phyloP scores from a whole-genome alignment of 2,113 vertebrate species.

The Brachyhypopomus occidentalis region DNA sequence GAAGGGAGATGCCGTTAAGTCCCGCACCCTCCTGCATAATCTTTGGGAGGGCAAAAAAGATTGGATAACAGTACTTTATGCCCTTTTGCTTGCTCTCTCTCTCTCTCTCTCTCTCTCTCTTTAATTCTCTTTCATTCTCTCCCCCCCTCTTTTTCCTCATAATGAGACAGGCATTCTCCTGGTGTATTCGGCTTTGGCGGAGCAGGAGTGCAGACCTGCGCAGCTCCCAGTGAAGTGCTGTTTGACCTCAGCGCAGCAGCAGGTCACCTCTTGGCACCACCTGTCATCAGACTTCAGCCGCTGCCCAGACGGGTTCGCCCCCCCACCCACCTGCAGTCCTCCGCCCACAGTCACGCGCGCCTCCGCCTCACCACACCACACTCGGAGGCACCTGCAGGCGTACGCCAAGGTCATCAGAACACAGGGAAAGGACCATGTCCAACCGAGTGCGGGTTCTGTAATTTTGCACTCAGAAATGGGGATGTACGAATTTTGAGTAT shows the following conservation, averaged over 20 bases:
- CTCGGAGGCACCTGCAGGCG: constrained; percentile 2
- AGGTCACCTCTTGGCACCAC: constrained; percentile 47
- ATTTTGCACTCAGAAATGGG: too few species aligned
- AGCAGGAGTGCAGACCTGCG: constrained; percentile 28
- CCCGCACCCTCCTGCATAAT: neutral
- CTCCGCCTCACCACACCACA: constrained; percentile 14
- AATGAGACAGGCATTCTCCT: constrained; percentile 41
- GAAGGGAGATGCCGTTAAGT: constrained; percentile 44
- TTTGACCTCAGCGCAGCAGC: constrained; percentile 48
- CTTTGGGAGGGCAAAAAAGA: constrained; percentile 29
- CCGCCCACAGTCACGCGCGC: constrained; percentile 22
- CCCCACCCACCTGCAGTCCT: constrained; percentile 32
- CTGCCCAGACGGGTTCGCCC: constrained; percentile 22
- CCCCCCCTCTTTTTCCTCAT: neutral
- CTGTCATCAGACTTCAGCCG: constrained; percentile 47
- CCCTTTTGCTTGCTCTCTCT: constrained; percentile 2
- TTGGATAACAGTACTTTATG: neutral
- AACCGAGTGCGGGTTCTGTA: neutral
- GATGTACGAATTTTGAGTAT: too few species aligned
- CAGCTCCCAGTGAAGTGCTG: constrained; percentile 39
- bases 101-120: constrained; percentile 14
- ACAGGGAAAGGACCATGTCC: neutral
- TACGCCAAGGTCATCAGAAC: constrained; percentile 20
- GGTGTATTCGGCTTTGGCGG: constrained; percentile 31
- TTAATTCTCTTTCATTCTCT: constrained; percentile 1